A percentile compares a stretch with the other conserved stretches of the same genome.
Conservation (phyloP, 2,113 vertebrate species). For the Paratilapia polleni region DNA sequence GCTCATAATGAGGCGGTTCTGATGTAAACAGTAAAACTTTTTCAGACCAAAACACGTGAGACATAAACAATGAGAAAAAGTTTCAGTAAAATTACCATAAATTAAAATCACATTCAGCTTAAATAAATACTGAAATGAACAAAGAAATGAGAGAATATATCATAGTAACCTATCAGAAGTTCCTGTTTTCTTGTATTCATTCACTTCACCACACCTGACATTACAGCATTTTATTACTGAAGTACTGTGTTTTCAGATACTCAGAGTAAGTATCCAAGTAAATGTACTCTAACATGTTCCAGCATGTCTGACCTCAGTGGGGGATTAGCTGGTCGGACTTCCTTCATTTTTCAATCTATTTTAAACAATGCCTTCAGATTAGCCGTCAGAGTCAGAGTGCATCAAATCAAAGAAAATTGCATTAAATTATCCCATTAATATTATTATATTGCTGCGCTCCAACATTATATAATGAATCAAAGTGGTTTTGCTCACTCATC, state of each 20-base stretch:
- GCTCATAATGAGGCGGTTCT: too few relatives aligned
- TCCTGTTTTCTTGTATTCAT: too few relatives aligned
- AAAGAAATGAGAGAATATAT: too few relatives aligned
- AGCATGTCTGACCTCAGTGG: constrained; percentile 8
- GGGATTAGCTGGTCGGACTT: constrained; percentile 59
- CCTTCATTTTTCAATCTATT: constrained; percentile 75
- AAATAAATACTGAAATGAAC: too few relatives aligned
- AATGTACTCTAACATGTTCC: neutral
- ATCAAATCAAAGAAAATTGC: constrained; percentile 81
- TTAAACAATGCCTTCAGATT: constrained; percentile 78
- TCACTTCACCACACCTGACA: too few relatives aligned
- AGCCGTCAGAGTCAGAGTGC: constrained; percentile 71
- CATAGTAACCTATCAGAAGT: too few relatives aligned
- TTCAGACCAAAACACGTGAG: too few relatives aligned
- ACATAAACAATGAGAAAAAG: too few relatives aligned
- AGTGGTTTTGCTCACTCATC: constrained; percentile 71
- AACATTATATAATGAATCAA: constrained; percentile 75
- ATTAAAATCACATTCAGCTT: too few relatives aligned
- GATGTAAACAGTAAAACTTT: too few relatives aligned
- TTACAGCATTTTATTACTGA: too few relatives aligned
- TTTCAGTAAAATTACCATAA: too few relatives aligned
- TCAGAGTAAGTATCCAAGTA: neutral
- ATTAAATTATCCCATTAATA: constrained; percentile 82
- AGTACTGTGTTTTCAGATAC: neutral
- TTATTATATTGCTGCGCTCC: constrained; percentile 74